Evolutionary conservation across 2,888 invertebrate species (phyloP).

Genomic region (Blera fallax): DNA sequence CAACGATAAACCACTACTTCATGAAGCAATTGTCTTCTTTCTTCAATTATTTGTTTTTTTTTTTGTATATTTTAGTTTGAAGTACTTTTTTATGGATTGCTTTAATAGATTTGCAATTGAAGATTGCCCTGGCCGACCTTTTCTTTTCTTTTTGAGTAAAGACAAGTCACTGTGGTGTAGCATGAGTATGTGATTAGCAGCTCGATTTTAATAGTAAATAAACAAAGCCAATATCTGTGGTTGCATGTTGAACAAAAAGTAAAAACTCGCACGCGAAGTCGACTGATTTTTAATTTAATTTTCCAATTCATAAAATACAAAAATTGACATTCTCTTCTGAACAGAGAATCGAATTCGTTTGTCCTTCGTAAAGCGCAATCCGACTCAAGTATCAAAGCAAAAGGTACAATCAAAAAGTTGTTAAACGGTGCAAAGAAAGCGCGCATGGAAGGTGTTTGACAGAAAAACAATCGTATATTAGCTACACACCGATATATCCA

Average conservation of each 20-base stretch:
- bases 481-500: not conserved
- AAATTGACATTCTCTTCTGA: not conserved
- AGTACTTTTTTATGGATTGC: not conserved
- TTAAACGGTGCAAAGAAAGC: not conserved
- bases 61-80: not conserved
- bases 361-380: not conserved
- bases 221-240: no score
- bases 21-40: not conserved
- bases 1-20: slow-evolving; percentile 1
- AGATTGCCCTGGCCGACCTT: not conserved
- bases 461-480: not conserved
- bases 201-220: no score
- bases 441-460: not conserved
- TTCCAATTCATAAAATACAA: not conserved
- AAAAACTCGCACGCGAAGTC: no score
- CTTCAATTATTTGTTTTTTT: not conserved
- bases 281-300: not conserved
- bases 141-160: not conserved
- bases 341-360: not conserved
- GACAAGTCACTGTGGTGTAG: not conserved
- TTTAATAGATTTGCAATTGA: not conserved
- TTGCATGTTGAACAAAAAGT: not conserved
- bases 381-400: not conserved
- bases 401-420: slow-evolving; percentile 12
- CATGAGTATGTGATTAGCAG: no score